Base-by-base conservation (phyloP, 2,797 vertebrate species). In the Pseudochirops cupreus region DNA sequence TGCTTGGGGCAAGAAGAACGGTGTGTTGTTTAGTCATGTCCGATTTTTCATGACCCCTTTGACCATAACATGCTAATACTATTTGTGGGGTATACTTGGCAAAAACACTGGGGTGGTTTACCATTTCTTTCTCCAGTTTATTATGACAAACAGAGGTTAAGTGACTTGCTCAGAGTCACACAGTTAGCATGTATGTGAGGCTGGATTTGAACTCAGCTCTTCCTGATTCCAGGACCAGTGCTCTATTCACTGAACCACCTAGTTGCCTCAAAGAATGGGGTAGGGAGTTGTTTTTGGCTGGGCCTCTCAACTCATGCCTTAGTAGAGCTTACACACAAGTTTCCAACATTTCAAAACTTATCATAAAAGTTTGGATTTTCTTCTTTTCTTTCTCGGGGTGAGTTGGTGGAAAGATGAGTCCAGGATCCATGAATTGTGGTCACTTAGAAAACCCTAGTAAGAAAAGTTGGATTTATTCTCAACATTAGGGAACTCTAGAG, bases 251-350 rank as follows among this genome's bases (percentile, higher is more conserved):
- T 46, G 74, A 82, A 21, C 21, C 9, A 46, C 0, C 7, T 82
- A 24, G 2, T 46, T 82, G 74, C 18, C 21, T 46, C 21, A 92
- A 39, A 58, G 7, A 46, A 58, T 5, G 4, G 54, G 13, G 54
- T 53, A 96, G 16, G 58, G 33, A 93, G 46, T 59, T 96, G 91
- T 14, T 94, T 93, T 96, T 90, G 95, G 93, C 94, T 95, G 95
- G 91, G 93, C 56, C 92, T 93, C 67, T 87, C 46, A 28, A 82
- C 59, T 94, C 97, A 82, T 46, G 94, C 94, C 97, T 93, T 95
- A 97, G 95, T 93, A 96, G 95, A 95, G 90, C 21, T 90, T 56
- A 67, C 95, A 96, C 90, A 91, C 53, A 56, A 93, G 67, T 57
- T 46, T 82, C 39, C 18, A 50, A 26, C 18, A 14, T 87, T 87